Evolutionary conservation across 1,140 invertebrate species (phyloP), one percentile per base, ranked within the genome.

Genomic region (Diorhabda sublineata): DNA sequence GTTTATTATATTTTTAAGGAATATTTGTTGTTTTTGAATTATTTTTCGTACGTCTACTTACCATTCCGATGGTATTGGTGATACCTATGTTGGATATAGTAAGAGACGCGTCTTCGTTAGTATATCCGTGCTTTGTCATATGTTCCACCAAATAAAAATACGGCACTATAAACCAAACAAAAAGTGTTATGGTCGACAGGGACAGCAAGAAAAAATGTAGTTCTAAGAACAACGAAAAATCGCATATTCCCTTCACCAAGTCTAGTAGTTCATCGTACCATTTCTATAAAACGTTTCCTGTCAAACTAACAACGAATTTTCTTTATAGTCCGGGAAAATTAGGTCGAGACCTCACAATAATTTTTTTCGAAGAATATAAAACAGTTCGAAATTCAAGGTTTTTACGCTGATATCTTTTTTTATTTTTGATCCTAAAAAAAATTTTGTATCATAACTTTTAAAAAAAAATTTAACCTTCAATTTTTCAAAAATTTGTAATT

Each of bases 41-140:
- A 26, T 26, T 26, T 26, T 26, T 26, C 26, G 1, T 26, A 6
- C 5, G 44, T 4, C 42, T 65, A 77, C 85, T 85, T 84, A 92
- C 92, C 90, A 94, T 94, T 79, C 93, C 94, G 76, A 96, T 86
- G n/a, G 91, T 94, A 79, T 95, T 95, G 2, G 91, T 89, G 69
- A 95, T 88, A 61, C 94, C 94, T 72, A 95, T 92, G 41, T 91
- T 85, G 68, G 92, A 93, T 66, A 95, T 85, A 63, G 94, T 83
- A 68, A 87, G 85, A 2, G 93, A 92, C 56, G 88, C 90, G 60
- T 90, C 86, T n/a, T 89, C 85, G 69, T 92, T 88, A 5, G 84
- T 83, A 73, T 91, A 91, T 0, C 84, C 83, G 70, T 86, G 84
- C 45, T 84, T 82, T 43, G 83, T 85, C 81, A 90, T 84, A 76